Evolutionary conservation across 2,113 vertebrate genomes (phyloP), one percentile per base, ranked within the genome.

Genomic region (Pelecanus crispus): DNA sequence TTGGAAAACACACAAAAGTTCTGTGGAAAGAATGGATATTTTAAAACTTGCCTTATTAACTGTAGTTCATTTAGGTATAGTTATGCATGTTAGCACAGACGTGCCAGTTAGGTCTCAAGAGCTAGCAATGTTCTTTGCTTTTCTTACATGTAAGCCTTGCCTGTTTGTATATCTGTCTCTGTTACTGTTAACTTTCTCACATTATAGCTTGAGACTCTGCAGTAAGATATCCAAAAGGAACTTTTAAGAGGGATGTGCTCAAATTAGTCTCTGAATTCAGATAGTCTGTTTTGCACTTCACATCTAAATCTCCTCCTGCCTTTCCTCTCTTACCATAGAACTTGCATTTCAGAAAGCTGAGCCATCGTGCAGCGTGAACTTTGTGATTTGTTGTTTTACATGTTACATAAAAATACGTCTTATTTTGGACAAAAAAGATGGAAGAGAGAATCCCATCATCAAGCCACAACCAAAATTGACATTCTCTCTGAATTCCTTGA

Each of bases 391-490:
- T 36, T 94, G 24, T 65, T 88, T 50, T 34, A 14, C 15, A 16
- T 36, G 11, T 6, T 73, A 29, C 10, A 45, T 49, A 58, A 85
- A 87, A 80, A 13, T 2, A 0, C 13, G 6, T 59, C 24, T 75
- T 90, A n/a, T 59, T 72, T 68, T 10, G 21, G 44, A 8, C 3
- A 38, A 20, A 88, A 90, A 92, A 62, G 19, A 6, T 53, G 22
- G 26, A 65, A 62, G 26, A 59, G 40, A 88, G 34, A 72, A 70
- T 16, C 12, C 26, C 11, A 22, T 87, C 38, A 67, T 74, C 70
- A 82, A 40, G 25, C 21, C 3, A 29, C 0, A 0, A 3, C 34
- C 38, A 90, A 42, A 80, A 53, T 0, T 68, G 8, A 7, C 1
- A 1, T 55, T 81, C 38, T 77, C 0, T 2, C 36, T 68, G 28